Evolutionary conservation across 2,113 vertebrate species (phyloP).

Genomic region (Ia io): DNA sequence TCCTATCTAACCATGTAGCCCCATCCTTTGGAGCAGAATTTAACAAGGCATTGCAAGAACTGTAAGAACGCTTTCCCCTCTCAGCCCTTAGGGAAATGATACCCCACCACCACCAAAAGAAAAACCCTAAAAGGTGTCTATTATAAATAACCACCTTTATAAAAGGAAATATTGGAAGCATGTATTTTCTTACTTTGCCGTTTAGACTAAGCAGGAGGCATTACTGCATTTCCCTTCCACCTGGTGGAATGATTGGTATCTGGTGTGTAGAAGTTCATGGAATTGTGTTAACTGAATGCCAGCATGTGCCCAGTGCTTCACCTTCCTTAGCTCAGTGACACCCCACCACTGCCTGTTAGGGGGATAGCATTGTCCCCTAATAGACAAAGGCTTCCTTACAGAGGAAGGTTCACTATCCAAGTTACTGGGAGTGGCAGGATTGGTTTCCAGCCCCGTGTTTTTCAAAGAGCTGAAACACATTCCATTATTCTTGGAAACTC

Average conservation of each 20-base stretch:
- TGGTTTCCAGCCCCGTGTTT: neutral
- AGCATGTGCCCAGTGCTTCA: neutral
- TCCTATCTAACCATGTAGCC: neutral
- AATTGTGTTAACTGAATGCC: neutral
- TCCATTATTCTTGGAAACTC: slow-evolving; percentile 28
- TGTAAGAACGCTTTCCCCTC: neutral
- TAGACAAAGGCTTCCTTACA: neutral
- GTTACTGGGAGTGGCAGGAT: neutral
- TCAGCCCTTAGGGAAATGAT: neutral
- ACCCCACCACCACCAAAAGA: neutral
- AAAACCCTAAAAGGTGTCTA: neutral
- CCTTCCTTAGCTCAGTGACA: neutral
- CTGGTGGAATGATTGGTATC: neutral
- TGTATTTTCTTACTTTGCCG: neutral
- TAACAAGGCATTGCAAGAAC: neutral
- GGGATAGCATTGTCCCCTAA: neutral
- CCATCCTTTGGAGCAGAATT: neutral
- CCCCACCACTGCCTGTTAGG: neutral
- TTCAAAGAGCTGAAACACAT: neutral
- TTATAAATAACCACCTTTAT: neutral
- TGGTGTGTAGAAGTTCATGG: neutral
- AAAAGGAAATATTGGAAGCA: neutral
- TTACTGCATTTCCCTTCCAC: neutral
- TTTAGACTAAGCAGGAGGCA: neutral
- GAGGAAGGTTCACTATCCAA: neutral